A percentile compares a stretch with the other conserved stretches of the same genome.
These are phyloP conservation scores for Turnix velox DNA, from an alignment of 2,113 vertebrate species.

Conservation along the genomic window DNA sequence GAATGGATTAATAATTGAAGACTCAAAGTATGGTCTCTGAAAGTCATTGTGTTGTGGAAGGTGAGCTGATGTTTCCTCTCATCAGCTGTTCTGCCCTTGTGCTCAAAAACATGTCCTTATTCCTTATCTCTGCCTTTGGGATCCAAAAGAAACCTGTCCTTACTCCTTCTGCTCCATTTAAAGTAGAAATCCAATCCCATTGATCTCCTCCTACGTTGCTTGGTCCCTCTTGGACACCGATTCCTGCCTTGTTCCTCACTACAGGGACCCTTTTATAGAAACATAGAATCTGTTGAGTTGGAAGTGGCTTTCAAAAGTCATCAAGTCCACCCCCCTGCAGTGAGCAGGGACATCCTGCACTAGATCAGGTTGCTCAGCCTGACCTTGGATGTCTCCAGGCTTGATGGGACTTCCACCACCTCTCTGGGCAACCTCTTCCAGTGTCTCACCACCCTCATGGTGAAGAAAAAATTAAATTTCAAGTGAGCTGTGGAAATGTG, in stretches of 20 bases:
- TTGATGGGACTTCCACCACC: too few species aligned
- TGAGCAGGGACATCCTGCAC: too few species aligned
- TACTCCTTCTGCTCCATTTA: not conserved
- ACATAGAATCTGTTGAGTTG: too few species aligned
- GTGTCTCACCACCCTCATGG: too few species aligned
- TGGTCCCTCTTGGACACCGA: not conserved
- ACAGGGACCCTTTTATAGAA: not conserved
- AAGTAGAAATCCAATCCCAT: rapidly evolving
- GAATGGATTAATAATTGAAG: not conserved
- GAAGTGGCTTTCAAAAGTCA: too few species aligned
- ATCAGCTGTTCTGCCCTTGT: not conserved
- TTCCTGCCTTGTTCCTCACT: not conserved
- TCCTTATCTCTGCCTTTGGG: not conserved
- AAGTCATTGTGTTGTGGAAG: not conserved
- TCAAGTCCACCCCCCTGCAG: too few species aligned
- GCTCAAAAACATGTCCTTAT: not conserved
- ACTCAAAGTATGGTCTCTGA: not conserved
- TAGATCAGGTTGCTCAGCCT: too few species aligned
- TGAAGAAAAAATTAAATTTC: too few species aligned
- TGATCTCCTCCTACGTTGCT: not conserved
- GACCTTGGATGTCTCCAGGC: too few species aligned
- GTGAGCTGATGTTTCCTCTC: rapidly evolving
- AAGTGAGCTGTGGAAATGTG: not conserved
- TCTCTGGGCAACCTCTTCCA: too few species aligned
- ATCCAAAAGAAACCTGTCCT: not conserved